Base-by-base conservation (phyloP, 2,888 invertebrate genomes). In the Dichetophora obliterata region DNA sequence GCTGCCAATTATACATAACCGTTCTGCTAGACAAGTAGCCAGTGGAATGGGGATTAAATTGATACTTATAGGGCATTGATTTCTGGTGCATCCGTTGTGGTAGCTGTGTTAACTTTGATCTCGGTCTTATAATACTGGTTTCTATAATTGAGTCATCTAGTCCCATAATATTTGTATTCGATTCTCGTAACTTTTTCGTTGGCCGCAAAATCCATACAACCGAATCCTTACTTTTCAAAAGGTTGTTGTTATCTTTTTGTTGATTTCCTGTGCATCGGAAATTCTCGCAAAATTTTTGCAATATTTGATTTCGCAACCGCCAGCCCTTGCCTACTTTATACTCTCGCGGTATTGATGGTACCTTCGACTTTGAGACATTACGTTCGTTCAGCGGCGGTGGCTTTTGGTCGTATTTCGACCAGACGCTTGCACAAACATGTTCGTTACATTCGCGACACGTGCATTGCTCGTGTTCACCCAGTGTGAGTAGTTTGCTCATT, bases 171-270 rank as follows among this genome's bases (percentile, higher is more conserved):
- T 73, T 63, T 48, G 61, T 73, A 24, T 75, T 43, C 0, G 80
- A 77, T 11, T 27, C 5, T n/a, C 19, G 11, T 9, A 78, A 22
- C 19, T 57, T 63, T 31, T 11, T 37, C 3, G n/a, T 9, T 0
- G 80, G 80, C 16, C 76, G 75, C 78, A 78, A 63, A 11, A 78
- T 50, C 80, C 80, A 80, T 1, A 19, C 59, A 8, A 78, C 27
- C 5, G 79, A 63, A 0, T 77, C 48, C 14, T 76, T 5, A 34
- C 1, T 73, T 19, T 75, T 72, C 43, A 61, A 16, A 14, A 1
- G n/a, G 5, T 4, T 5, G 2, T 43, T 61, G 16, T 61, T 43
- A 24, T 34, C 5, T 4, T 24, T 43, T 9, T 16, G 48, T 14
- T 69, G 57, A 74, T 2, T 19, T 76, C 43, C 31, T 3, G 14